Evolutionary conservation across 2,113 vertebrate species (phyloP), one percentile per base, ranked within the genome.

Genomic region (Misgurnus anguillicaudatus): DNA sequence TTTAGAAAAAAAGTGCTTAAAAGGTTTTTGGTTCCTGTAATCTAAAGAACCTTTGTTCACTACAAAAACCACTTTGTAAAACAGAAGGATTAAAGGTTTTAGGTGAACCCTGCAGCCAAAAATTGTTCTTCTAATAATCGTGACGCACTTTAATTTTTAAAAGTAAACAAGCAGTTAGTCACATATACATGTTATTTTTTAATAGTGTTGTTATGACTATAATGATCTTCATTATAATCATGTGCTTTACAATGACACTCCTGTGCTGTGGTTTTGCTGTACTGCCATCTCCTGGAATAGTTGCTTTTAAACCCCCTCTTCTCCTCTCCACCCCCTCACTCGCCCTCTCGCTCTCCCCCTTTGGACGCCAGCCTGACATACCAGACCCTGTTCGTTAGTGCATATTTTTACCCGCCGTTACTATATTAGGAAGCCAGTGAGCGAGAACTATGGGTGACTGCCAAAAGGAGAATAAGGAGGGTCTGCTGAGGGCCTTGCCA

Each of bases 381-480:
- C 94, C 95, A 94, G 95, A 94, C 94, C 94, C 94, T 93, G 86
- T 94, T 92, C 84, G 91, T 93, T 94, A 90, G 91, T 81, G 90
- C 92, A 92, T 92, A 95, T 95, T 95, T 96, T 95, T 94, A 95
- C 90, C 90, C 91, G 90, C 79, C 92, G 94, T 95, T 96, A 95
- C 95, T 98, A 97, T 98, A 97, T 96, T 96, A 97, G 95, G 95
- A 95, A 95, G 92, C 91, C 88, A 85, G 92, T 91, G 90, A 87
- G 91, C 93, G 93, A 89, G 83, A 80, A 91, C 88, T 89, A 85
- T 90, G 87, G 90, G 89, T 88, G 88, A 90, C 91, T 93, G 94
- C 93, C 93, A 94, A 76, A 88, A 90, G 87, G 86, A 89, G 90
- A 92, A 93, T 90, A 89, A 91, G 92, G 90, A 91, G 90, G 92